Base-by-base conservation (phyloP, 2,797 vertebrate genomes). In the Acanthurus tractus region DNA sequence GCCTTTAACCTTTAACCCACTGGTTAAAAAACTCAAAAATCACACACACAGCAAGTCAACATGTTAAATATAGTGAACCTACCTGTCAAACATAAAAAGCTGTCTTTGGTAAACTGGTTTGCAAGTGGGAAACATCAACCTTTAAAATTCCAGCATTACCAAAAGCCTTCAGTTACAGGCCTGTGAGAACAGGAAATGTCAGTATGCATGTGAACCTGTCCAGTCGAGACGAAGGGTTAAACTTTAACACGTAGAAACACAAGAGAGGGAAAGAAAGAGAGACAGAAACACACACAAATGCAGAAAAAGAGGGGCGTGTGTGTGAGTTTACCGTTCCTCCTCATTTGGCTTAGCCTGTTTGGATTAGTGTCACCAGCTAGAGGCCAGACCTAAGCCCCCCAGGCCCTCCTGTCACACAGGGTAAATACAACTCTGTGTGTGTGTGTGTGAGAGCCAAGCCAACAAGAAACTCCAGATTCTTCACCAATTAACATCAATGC, bases 341-440 rank as follows among this genome's bases (percentile, higher is more conserved):
- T 92, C 78, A 89, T 92, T 93, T 92, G 85, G 78, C 75, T 84
- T 83, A 92, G 92, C 88, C 89, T 84, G 88, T 93, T 92, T 92
- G 87, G 90, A 93, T 92, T 90, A 93, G 86, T 91, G 90, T 92
- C 89, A 93, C 69, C 87, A 84, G 81, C 78, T 81, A 82, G 76
- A 89, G 84, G 85, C 85, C 82, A 87, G 86, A 77, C 84, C 89
- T 72, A 77, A 90, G 54, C 76, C 86, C 84, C 68, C 66, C 57
- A 73, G 88, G 87, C 71, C 71, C 76, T 82, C 66, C 88, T 92
- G 90, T 90, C 91, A 89, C 78, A 86, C 83, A 82, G 74, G 76
- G 87, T 88, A 82, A 90, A 90, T 77, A 88, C 88, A 87, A 85
- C 76, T 45, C 48, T 81, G 70, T 59, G 67, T 57, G 55, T 52